These are phyloP conservation scores for Cottoperca gobio DNA, from an alignment of 2,797 vertebrate genomes.

Conservation along the genomic window DNA sequence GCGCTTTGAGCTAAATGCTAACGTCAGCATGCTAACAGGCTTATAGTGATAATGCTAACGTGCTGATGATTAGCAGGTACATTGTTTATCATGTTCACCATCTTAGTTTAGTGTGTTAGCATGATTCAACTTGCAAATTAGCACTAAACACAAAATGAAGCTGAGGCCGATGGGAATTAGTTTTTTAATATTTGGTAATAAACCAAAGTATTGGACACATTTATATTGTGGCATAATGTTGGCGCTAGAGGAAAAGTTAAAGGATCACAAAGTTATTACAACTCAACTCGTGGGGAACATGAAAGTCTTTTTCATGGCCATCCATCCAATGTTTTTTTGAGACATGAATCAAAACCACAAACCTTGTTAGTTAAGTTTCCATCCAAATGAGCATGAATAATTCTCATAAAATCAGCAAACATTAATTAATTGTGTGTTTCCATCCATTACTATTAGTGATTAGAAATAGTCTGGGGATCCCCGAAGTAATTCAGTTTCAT, in stretches of 20 bases:
- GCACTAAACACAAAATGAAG: no score
- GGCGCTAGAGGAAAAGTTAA: no score
- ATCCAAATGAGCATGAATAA: not conserved
- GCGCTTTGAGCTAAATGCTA: no score
- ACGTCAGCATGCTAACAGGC: accelerated
- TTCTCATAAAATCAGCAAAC: not conserved
- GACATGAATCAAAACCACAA: not conserved
- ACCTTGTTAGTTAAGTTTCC: not conserved
- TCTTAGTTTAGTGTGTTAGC: not conserved
- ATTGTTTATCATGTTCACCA: no score
- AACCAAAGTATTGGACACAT: not conserved
- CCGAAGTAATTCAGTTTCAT: not conserved
- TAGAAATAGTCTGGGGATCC: not conserved
- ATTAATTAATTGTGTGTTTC: not conserved
- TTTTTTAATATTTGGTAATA: not conserved
- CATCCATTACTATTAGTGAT: not conserved
- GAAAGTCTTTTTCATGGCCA: not conserved
- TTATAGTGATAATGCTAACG: not conserved
- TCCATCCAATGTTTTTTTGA: not conserved
- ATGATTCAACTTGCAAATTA: not conserved
- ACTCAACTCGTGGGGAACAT: not conserved
- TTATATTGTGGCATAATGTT: no score
- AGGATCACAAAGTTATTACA: not conserved
- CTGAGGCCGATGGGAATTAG: not conserved
- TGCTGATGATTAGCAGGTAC: not conserved